These are phyloP conservation scores for Trissonchulus sp. DNA, from an alignment of 2,888 invertebrate species.

Conservation along the genomic window DNA sequence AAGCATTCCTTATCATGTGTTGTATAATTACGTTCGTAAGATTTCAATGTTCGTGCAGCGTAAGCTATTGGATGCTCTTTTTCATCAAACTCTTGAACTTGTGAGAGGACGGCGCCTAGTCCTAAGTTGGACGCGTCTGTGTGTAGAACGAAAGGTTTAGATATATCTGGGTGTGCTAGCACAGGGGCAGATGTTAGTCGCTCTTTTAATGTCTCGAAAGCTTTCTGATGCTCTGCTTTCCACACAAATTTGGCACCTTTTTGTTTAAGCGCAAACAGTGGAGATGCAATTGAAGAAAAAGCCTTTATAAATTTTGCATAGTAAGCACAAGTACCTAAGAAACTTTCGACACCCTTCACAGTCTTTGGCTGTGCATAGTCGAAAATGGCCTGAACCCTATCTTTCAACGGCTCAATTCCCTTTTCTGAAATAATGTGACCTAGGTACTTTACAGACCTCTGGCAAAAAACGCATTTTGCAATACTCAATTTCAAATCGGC, in stretches of 20 bases:
- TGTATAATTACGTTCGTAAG: constrained; percentile 37
- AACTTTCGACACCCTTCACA: constrained; percentile 34
- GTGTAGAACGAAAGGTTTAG: constrained; percentile 35
- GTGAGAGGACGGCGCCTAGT: constrained; percentile 42
- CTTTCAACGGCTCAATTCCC: constrained; percentile 29
- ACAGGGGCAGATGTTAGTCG: constrained; percentile 34
- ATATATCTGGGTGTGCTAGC: constrained; percentile 36
- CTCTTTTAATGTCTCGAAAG: constrained; percentile 34
- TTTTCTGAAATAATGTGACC: constrained; percentile 33
- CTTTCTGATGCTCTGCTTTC: constrained; percentile 28
- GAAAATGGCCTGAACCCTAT: constrained; percentile 32
- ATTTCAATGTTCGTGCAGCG: constrained; percentile 38
- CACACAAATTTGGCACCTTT: constrained; percentile 37
- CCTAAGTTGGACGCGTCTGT: constrained; percentile 43
- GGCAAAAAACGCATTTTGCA: constrained; percentile 33
- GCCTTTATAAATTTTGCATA: constrained; percentile 34
- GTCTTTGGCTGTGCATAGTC: constrained; percentile 34
- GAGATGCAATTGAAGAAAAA: constrained; percentile 35
- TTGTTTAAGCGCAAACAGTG: constrained; percentile 37
- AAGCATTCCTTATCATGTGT: constrained; percentile 40
- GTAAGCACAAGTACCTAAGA: constrained; percentile 39
- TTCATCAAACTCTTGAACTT: constrained; percentile 28
- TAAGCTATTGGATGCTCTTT: constrained; percentile 39
- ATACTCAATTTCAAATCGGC: constrained; percentile 36
- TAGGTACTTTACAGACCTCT: constrained; percentile 26